phyloP scores from a whole-genome alignment of 2,797 vertebrate genomes.

The Diceros bicornis region DNA sequence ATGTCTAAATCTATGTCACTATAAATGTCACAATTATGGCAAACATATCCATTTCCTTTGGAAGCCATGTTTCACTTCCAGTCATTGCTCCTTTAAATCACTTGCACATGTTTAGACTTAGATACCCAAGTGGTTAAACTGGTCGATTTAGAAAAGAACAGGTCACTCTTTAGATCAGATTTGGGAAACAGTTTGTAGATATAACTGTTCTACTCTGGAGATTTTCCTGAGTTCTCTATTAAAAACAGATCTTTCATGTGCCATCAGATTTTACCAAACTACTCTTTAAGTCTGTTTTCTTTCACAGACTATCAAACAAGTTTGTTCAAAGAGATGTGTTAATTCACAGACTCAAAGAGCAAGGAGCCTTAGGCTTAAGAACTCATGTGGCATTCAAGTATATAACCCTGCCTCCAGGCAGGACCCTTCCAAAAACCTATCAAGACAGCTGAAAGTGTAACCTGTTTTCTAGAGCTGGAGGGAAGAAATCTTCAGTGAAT shows the following conservation, averaged over 20 bases:
- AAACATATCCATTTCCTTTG: conserved; percentile 71
- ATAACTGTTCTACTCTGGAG: not conserved
- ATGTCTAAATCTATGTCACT: conserved; percentile 74
- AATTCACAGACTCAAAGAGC: conserved; percentile 70
- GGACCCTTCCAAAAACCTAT: conserved; percentile 49
- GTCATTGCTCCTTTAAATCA: conserved; percentile 73
- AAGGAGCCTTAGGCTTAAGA: conserved; percentile 61
- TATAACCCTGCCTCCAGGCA: conserved; percentile 65
- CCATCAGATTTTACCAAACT: conserved; percentile 60
- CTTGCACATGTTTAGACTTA: conserved; percentile 38
- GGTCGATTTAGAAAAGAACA: conserved; percentile 8
- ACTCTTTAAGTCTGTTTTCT: conserved; percentile 76
- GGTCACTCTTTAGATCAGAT: not conserved
- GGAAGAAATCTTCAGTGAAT: conserved; percentile 52
- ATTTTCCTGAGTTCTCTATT: conserved; percentile 42
- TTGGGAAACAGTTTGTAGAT: conserved; percentile 32
- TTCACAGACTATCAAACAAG: conserved; percentile 74
- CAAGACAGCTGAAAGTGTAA: conserved; percentile 22
- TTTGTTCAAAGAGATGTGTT: conserved; percentile 77
- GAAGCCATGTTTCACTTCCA: conserved; percentile 63
- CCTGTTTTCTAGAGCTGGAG: conserved; percentile 16
- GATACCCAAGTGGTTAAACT: conserved; percentile 21
- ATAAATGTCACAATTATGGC: conserved; percentile 72
- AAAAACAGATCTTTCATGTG: conserved; percentile 55
- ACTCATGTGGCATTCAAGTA: conserved; percentile 53